Percentiles rank a stretch among this genome's conserved stretches.
These are phyloP conservation scores for Scyliorhinus canicula DNA, from an alignment of 2,797 vertebrate genomes.

Conservation along the genomic window DNA sequence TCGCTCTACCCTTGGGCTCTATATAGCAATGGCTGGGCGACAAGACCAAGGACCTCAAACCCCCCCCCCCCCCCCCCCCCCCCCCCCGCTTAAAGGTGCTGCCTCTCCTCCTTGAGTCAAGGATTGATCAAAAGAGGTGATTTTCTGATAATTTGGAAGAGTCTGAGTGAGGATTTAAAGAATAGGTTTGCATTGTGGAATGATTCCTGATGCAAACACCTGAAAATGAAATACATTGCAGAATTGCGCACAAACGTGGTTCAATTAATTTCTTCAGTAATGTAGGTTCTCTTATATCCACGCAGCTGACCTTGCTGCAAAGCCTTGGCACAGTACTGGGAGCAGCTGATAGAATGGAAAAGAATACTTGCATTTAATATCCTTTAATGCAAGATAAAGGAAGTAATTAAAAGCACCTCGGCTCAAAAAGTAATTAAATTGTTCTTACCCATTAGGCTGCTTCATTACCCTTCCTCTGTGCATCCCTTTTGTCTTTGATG, in stretches of 20 bases:
- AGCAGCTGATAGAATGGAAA: background rate
- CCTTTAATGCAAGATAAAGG: background rate
- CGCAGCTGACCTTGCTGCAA: background rate
- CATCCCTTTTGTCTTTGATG: background rate
- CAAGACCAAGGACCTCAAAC: too few species aligned
- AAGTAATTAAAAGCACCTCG: background rate
- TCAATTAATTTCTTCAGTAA: background rate
- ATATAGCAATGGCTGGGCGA: too few species aligned
- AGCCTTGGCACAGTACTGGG: background rate
- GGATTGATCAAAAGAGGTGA: background rate
- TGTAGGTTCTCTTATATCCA: background rate
- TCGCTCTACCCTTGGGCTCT: too few species aligned
- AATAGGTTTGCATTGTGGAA: background rate
- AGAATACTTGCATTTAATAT: background rate
- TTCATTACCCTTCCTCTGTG: background rate
- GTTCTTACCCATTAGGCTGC: background rate
- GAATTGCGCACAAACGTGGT: background rate
- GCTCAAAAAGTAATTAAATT: background rate
- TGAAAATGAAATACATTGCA: background rate
- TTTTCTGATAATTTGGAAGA: background rate
- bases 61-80: too few species aligned
- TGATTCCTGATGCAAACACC: background rate
- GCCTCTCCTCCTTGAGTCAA: background rate
- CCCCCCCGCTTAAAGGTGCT: too few species aligned
- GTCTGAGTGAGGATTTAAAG: background rate